These are phyloP conservation scores for Agrotis puta DNA, from an alignment of 2,888 invertebrate genomes.

Conservation along the genomic window DNA sequence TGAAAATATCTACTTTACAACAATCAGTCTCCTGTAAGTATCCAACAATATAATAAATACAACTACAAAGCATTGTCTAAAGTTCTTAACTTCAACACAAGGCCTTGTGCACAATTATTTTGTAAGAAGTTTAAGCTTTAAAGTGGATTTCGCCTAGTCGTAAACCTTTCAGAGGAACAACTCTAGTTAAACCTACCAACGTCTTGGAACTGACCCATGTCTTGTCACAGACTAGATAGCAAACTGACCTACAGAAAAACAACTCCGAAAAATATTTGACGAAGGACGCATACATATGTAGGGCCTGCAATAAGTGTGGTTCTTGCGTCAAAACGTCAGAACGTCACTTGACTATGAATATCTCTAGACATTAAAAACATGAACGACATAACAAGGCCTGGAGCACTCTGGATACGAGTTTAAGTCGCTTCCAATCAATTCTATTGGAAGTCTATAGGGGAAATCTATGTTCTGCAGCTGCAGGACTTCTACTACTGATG, in stretches of 20 bases:
- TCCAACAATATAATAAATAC: neutral
- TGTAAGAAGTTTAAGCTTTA: slow-evolving; percentile 50
- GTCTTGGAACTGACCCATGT: slow-evolving; percentile 40
- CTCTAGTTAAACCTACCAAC: slow-evolving; percentile 41
- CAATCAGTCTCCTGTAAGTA: neutral
- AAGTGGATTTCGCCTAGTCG: slow-evolving; percentile 47
- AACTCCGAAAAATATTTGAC: neutral
- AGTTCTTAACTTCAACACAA: slow-evolving; percentile 30
- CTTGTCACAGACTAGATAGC: neutral
- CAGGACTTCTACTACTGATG: too few species aligned
- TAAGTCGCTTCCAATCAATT: too few species aligned
- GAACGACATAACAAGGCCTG: too few species aligned
- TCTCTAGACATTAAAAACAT: too few species aligned
- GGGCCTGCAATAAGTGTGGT: too few species aligned
- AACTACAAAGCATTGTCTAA: slow-evolving; percentile 12
- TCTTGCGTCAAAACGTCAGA: too few species aligned
- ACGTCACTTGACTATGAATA: too few species aligned
- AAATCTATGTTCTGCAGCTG: too few species aligned
- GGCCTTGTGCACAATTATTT: slow-evolving; percentile 41
- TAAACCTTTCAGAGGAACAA: slow-evolving; percentile 48
- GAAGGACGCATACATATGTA: neutral
- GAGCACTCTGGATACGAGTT: too few species aligned
- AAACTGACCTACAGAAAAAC: neutral
- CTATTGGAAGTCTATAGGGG: too few species aligned
- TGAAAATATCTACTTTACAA: neutral